Percentiles rank a stretch among this genome's conserved stretches.
Conservation (phyloP, 2,888 invertebrate species). For the Chrysolina americana region DNA sequence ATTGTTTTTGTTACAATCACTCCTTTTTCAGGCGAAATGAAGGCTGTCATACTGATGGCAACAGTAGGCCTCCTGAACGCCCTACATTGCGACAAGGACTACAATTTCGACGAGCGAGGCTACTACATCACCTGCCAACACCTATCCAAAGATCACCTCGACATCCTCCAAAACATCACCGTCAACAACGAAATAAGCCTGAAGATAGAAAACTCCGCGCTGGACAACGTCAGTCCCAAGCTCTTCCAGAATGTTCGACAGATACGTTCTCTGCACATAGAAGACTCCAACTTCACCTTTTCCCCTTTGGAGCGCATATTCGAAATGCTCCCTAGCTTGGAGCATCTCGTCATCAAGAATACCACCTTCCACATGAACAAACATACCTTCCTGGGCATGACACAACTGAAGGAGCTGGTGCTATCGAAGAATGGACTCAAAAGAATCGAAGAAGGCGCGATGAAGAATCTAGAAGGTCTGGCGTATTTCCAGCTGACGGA, state of each 20-base stretch:
- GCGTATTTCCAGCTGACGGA: conserved; percentile 52
- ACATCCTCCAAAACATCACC: conserved; percentile 59
- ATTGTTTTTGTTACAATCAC: neutral
- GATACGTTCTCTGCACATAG: conserved; percentile 59
- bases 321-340: conserved; percentile 49
- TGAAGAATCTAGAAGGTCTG: conserved; percentile 48
- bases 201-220: conserved; percentile 59
- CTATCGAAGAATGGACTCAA: conserved; percentile 56
- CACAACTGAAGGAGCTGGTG: conserved; percentile 52
- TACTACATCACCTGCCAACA: conserved; percentile 63
- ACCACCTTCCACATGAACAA: conserved; percentile 51
- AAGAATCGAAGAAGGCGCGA: conserved; percentile 48
- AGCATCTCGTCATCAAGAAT: conserved; percentile 52
- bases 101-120: conserved; percentile 63
- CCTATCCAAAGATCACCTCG: conserved; percentile 53
- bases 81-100: conserved; percentile 61
- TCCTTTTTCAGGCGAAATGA: conserved; percentile 48
- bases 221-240: conserved; percentile 53
- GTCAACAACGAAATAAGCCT: conserved; percentile 64
- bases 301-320: conserved; percentile 51
- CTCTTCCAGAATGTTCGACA: conserved; percentile 61
- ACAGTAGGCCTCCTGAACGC: conserved; percentile 44
- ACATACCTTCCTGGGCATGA: conserved; percentile 52
- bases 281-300: conserved; percentile 55
- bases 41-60: conserved; percentile 39